phyloP scores from a whole-genome alignment of 2,113 vertebrate species.

The Grammomys surdaster region DNA sequence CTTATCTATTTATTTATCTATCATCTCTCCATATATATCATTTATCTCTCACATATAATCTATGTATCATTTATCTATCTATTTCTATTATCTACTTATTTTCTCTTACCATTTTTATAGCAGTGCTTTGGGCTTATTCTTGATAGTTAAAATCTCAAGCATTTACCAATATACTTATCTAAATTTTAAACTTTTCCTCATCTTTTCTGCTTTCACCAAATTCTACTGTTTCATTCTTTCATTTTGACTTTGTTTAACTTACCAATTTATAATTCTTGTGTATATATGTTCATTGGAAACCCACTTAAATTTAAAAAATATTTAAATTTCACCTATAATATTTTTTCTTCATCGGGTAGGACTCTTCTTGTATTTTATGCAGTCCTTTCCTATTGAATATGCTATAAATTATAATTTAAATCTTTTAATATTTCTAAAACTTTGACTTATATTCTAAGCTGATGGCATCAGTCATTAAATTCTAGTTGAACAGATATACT shows the following conservation, averaged over 20 bases:
- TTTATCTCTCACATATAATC: not conserved
- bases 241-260: not conserved
- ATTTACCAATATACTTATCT: not conserved
- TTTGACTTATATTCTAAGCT: not conserved
- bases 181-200: not conserved
- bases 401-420: not conserved
- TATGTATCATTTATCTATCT: not conserved
- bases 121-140: accelerated
- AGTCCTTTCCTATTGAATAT: not conserved
- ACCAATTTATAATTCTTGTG: not conserved
- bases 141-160: not conserved
- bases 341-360: not conserved
- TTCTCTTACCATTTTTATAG: not conserved
- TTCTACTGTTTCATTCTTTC: not conserved
- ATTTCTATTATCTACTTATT: not conserved
- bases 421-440: not conserved
- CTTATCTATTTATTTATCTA: not conserved
- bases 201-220: not conserved
- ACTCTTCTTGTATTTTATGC: not conserved
- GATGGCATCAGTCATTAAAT: not conserved
- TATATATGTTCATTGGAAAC: not conserved
- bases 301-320: not conserved
- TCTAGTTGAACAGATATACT: not conserved
- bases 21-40: not conserved
- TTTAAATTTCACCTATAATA: not conserved